These are phyloP conservation scores for Pachypsylla venusta DNA, from an alignment of 1,140 invertebrate species.

Conservation along the genomic window DNA sequence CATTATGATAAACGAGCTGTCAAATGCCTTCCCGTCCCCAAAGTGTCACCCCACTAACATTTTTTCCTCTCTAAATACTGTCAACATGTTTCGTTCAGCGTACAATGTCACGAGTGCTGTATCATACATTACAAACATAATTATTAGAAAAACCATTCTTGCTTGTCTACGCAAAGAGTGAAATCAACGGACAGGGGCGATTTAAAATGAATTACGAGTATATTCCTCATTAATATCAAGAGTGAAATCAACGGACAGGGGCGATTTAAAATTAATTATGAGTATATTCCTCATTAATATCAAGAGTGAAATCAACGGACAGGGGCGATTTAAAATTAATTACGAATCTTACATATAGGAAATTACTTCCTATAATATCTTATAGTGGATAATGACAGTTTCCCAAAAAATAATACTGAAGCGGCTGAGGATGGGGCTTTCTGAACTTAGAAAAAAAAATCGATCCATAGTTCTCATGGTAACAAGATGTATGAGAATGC, in stretches of 20 bases:
- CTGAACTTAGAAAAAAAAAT: too few species aligned
- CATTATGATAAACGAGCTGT: constrained; percentile 9
- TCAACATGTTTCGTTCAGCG: constrained; percentile 3
- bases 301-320: background rate
- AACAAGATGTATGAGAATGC: too few species aligned
- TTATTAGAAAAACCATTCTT: constrained; percentile 9
- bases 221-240: background rate
- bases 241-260: background rate
- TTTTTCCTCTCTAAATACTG: constrained; percentile 2
- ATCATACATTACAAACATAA: constrained; percentile 10
- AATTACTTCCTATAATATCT: too few species aligned
- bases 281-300: background rate
- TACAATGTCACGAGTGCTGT: background rate
- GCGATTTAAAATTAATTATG: too few species aligned
- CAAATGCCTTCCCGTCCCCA: background rate
- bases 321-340: too few species aligned
- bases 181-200: background rate
- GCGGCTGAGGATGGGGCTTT: too few species aligned
- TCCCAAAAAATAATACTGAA: too few species aligned
- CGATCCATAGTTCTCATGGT: too few species aligned
- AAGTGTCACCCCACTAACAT: background rate
- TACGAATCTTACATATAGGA: too few species aligned
- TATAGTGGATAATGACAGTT: too few species aligned
- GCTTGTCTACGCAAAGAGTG: constrained; percentile 5
- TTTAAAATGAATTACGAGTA: too few species aligned